phyloP scores from a whole-genome alignment of 30 jellyfish, hydroid and myxozoan species.

The Nemopilema nomurai region DNA sequence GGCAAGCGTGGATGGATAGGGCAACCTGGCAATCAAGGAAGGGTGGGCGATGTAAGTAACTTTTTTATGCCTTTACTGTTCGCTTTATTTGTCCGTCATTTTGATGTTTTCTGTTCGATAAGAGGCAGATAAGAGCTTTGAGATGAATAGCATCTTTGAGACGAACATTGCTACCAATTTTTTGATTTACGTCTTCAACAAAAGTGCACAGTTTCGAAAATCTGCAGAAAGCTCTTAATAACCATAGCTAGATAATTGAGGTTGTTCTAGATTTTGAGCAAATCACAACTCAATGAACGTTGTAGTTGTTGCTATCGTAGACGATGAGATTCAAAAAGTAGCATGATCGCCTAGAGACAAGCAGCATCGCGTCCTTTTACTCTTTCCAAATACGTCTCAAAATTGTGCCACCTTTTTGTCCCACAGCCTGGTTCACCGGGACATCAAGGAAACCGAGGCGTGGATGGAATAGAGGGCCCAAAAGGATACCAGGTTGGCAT shows the following conservation, averaged over 20 bases:
- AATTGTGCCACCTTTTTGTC: too few species aligned
- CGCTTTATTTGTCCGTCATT: neutral
- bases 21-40: constrained; percentile 61
- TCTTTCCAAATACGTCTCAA: too few species aligned
- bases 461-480: constrained; percentile 26
- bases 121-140: neutral
- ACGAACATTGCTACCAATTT: neutral
- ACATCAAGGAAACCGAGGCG: constrained; percentile 25
- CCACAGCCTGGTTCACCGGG: constrained; percentile 32
- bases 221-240: too few species aligned
- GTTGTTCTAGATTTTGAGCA: too few species aligned
- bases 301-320: too few species aligned
- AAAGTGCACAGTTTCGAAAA: too few species aligned
- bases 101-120: neutral
- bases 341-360: too few species aligned
- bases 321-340: too few species aligned
- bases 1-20: constrained; percentile 83
- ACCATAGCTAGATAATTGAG: too few species aligned
- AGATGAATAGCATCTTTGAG: neutral
- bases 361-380: too few species aligned
- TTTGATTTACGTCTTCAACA: neutral
- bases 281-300: too few species aligned
- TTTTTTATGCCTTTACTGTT: too few species aligned
- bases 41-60: constrained; percentile 44
- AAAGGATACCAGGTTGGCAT: constrained; percentile 47